A percentile compares a stretch with the other conserved stretches of the same genome.
Evolutionary conservation across 1,140 invertebrate genomes (phyloP).

Genomic region (Trissolcus basalis): DNA sequence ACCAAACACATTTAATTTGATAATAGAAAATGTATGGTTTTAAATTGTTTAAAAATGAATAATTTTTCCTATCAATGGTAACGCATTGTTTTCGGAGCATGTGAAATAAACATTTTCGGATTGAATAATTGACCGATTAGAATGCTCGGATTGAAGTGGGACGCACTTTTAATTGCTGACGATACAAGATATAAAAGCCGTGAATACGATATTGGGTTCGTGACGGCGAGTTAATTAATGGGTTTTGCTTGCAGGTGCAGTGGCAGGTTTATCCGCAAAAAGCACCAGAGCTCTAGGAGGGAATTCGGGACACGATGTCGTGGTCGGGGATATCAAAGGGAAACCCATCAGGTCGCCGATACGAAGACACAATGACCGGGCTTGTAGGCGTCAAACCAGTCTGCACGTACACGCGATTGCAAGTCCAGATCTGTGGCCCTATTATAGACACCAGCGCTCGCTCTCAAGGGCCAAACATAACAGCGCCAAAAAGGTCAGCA

Average conservation of each 20-base stretch:
- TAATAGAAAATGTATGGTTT: too few species aligned
- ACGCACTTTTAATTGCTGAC: slow-evolving; percentile 52
- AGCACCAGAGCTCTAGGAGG: slow-evolving; percentile 32
- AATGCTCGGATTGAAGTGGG: slow-evolving; percentile 36
- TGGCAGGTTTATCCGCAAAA: slow-evolving; percentile 51
- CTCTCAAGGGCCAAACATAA: slow-evolving; percentile 50
- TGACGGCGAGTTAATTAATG: slow-evolving; percentile 52
- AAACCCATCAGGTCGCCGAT: slow-evolving; percentile 48
- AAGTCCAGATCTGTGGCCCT: slow-evolving; percentile 43
- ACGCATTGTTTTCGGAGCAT: too few species aligned
- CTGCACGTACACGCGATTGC: slow-evolving; percentile 46
- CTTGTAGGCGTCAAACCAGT: slow-evolving; percentile 58
- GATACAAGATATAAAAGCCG: slow-evolving; percentile 54
- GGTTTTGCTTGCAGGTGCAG: slow-evolving; percentile 39
- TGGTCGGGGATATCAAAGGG: slow-evolving; percentile 45
- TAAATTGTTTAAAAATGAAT: neutral
- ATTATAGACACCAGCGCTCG: slow-evolving; percentile 42
- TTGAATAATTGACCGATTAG: slow-evolving; percentile 48
- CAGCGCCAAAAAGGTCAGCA: slow-evolving; percentile 46
- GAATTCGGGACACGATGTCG: slow-evolving; percentile 30
- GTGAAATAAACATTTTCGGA: slow-evolving; percentile 3
- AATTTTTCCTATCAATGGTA: neutral
- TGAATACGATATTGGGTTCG: slow-evolving; percentile 50
- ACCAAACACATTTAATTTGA: too few species aligned
- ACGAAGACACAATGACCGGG: slow-evolving; percentile 33